Conservation (phyloP, 2,113 vertebrate genomes). For the Maccullochella peelii region DNA sequence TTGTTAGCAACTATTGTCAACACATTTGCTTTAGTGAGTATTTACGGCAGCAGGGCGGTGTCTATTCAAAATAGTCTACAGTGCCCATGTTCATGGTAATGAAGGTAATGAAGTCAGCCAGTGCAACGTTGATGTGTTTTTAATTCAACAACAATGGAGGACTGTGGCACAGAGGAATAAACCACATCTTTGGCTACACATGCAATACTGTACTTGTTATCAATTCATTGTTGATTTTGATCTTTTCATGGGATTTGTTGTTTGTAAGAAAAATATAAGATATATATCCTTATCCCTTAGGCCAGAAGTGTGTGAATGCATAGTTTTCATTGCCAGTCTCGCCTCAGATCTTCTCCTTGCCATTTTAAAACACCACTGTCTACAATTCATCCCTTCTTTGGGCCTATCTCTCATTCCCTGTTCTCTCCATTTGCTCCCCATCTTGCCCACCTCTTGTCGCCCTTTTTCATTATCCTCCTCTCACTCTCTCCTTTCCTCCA, state of each 20-base stretch:
- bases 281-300: background rate
- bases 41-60: background rate
- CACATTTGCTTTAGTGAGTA: background rate
- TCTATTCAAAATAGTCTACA: background rate
- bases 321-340: background rate
- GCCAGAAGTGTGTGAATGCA: background rate
- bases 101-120: background rate
- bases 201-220: background rate
- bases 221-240: background rate
- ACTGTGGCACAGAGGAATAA: background rate
- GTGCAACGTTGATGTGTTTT: background rate
- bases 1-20: background rate
- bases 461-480: conserved; percentile 22
- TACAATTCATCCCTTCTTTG: background rate
- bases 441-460: background rate
- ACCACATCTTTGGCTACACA: background rate
- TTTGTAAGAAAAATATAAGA: background rate
- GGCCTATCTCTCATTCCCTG: conserved; percentile 5
- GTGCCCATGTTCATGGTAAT: background rate
- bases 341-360: background rate
- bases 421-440: background rate
- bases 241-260: no score
- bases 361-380: conserved; percentile 10
- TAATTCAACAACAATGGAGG: background rate
- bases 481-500: conserved; percentile 20